A percentile compares a stretch with the other conserved stretches of the same genome.
phyloP scores from a whole-genome alignment of 2,888 invertebrate species.

The Marronus borbonicus region DNA sequence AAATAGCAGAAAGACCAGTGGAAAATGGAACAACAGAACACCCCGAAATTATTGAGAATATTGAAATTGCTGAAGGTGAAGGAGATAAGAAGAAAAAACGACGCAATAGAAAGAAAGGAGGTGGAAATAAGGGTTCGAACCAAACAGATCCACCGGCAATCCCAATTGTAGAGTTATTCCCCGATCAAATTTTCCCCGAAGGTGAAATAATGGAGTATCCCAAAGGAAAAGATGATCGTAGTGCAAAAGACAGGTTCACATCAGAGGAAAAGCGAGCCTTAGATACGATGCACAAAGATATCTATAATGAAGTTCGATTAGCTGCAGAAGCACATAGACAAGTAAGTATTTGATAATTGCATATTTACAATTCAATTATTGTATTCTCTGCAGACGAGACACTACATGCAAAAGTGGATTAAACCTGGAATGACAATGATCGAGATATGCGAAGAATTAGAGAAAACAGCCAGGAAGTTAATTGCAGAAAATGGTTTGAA shows the following conservation, averaged over 20 bases:
- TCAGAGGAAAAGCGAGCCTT: constrained; percentile 92
- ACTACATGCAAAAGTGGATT: constrained; percentile 93
- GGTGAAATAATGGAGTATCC: constrained; percentile 92
- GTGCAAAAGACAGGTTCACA: constrained; percentile 88
- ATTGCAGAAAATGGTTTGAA: constrained; percentile 96
- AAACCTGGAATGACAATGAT: constrained; percentile 99
- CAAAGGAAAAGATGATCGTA: constrained; percentile 83
- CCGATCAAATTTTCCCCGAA: constrained; percentile 88
- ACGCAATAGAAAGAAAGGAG: constrained; percentile 73
- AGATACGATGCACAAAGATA: constrained; percentile 92
- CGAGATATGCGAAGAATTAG: constrained; percentile 97
- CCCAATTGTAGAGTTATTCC: constrained; percentile 88
- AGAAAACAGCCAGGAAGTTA: constrained; percentile 90
- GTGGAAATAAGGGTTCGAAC: constrained; percentile 68
- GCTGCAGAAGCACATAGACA: constrained; percentile 99
- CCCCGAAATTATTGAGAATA: constrained; percentile 69
- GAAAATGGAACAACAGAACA: constrained; percentile 53
- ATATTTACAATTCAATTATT: constrained; percentile 22
- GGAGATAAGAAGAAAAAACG: constrained; percentile 78
- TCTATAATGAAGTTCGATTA: constrained; percentile 94
- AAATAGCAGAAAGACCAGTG: constrained; percentile 29
- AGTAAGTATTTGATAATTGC: constrained; percentile 70
- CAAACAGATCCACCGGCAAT: constrained; percentile 92
- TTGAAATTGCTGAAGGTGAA: constrained; percentile 72
- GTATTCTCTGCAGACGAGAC: constrained; percentile 79